These are phyloP conservation scores for Panorpa germanica DNA, from an alignment of 2,888 invertebrate genomes.

Conservation along the genomic window DNA sequence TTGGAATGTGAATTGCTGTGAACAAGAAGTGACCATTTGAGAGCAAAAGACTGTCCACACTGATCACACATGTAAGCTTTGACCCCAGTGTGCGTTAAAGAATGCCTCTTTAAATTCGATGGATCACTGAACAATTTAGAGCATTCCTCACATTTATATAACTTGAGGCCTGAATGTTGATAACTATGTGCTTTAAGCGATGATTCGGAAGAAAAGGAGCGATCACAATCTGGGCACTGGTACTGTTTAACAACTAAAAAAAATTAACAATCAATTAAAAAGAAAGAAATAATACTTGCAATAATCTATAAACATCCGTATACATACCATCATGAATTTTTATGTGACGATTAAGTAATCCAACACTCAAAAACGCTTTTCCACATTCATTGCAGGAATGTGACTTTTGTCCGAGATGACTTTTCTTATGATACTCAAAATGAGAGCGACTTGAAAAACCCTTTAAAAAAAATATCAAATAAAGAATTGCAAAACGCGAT, in stretches of 20 bases:
- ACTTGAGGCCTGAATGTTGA: slow-evolving; percentile 25
- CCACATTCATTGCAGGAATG: slow-evolving; percentile 41
- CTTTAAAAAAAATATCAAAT: slow-evolving; percentile 21
- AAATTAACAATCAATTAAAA: too few relatives aligned
- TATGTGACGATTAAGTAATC: slow-evolving; percentile 51
- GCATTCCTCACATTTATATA: slow-evolving; percentile 37
- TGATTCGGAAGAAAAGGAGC: too few relatives aligned
- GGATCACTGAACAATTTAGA: slow-evolving; percentile 34
- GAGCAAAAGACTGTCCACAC: slow-evolving; percentile 38
- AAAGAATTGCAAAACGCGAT: neutral
- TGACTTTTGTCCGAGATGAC: slow-evolving; percentile 40
- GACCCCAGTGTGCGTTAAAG: slow-evolving; percentile 28
- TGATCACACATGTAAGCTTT: slow-evolving; percentile 33
- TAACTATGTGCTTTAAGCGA: neutral
- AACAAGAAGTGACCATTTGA: slow-evolving; percentile 34
- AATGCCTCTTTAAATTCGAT: slow-evolving; percentile 50
- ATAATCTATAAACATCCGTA: slow-evolving; percentile 9
- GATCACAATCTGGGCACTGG: too few relatives aligned
- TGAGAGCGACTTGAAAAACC: slow-evolving; percentile 52
- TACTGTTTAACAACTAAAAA: too few relatives aligned
- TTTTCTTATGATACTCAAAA: slow-evolving; percentile 49
- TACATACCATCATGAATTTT: slow-evolving; percentile 33
- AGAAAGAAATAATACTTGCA: neutral
- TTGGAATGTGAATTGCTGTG: slow-evolving; percentile 33
- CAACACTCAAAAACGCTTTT: slow-evolving; percentile 47